Evolutionary conservation across 2,888 invertebrate genomes (phyloP), one percentile per base, ranked within the genome.

Genomic region (Antheraea assamensis): DNA sequence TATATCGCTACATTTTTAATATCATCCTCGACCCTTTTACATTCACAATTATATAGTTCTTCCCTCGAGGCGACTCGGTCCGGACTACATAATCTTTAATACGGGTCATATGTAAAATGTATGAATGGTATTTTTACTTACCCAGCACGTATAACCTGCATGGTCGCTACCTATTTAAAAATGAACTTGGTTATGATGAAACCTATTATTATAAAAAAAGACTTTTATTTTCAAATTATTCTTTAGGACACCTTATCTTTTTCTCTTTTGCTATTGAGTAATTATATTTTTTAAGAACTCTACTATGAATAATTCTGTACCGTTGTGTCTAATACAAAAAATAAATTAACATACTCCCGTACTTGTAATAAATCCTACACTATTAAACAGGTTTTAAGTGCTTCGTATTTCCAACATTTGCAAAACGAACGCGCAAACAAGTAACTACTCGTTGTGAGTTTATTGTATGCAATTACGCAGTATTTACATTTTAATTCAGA

Each of bases 51-150:
- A 64, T 30, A 17, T 64, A 64, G 61, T 64, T 64, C 61, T 17
- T 17, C 30, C 30, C 61, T 64, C 30, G 61, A 30, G 61, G 30
- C 17, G 15, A 30, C 17, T 64, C 30, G 30, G 61, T 30, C 61
- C 61, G 61, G 61, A 17, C 7, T 21, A 21, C 27, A 64, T 61
- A 61, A 61, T 61, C 61, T 27, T 61, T 61, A 61, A 61, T 61
- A 64, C 17, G 61, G 61, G 61, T 64, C 30, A 64, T 30, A 64
- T 64, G 61, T 30, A 64, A 64, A 64, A 64, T 64, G 61, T 64
- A 64, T 30, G 27, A 64, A 64, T 64, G 17, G 27, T 64, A 27
- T 64, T 30, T 64, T 30, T 64, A 17, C 61, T 30, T 30, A 30
- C 30, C 61, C 30, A 64, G 61, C 61, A 30, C 19, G n/a, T n/a